phyloP scores from a whole-genome alignment of 1,140 invertebrate genomes.

The Akabosia matsudoensis region DNA sequence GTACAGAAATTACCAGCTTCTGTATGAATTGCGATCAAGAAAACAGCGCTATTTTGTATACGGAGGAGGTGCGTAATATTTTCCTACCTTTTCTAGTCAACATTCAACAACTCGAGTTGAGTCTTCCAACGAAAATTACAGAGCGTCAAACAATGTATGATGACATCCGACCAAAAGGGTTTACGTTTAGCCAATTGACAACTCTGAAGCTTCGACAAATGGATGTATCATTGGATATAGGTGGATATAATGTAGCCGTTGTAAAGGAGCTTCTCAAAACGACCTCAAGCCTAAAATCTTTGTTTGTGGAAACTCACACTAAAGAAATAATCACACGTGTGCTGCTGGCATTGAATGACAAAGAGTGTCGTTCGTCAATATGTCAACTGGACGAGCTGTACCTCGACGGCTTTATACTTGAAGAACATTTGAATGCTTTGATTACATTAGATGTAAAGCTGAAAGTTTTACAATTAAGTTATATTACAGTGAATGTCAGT shows the following conservation, averaged over 20 bases:
- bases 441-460: conserved; percentile 18
- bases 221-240: not conserved
- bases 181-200: conserved; percentile 1
- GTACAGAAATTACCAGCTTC: not conserved
- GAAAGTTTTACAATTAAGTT: conserved; percentile 32
- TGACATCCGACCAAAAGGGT: conserved; percentile 15
- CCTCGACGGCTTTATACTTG: conserved; percentile 28
- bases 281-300: not conserved
- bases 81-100: conserved; percentile 22
- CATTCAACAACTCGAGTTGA: conserved; percentile 23
- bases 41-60: conserved; percentile 20
- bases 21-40: conserved; percentile 32
- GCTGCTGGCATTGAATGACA: conserved; percentile 20
- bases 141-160: conserved; percentile 25
- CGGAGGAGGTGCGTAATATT: conserved; percentile 30
- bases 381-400: conserved; percentile 27
- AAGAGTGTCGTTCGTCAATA: conserved; percentile 13
- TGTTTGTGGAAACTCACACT: conserved; percentile 28
- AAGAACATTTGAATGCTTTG: conserved; percentile 28
- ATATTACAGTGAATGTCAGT: conserved; percentile 23
- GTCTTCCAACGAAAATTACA: conserved; percentile 32
- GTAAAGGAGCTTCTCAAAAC: conserved; percentile 25
- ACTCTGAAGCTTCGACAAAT: conserved; percentile 18
- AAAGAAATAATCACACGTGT: conserved; percentile 26
- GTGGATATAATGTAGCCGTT: conserved; percentile 28